Evolutionary conservation across 2,888 invertebrate species (phyloP).

Genomic region (Parnassius mnemosyne): DNA sequence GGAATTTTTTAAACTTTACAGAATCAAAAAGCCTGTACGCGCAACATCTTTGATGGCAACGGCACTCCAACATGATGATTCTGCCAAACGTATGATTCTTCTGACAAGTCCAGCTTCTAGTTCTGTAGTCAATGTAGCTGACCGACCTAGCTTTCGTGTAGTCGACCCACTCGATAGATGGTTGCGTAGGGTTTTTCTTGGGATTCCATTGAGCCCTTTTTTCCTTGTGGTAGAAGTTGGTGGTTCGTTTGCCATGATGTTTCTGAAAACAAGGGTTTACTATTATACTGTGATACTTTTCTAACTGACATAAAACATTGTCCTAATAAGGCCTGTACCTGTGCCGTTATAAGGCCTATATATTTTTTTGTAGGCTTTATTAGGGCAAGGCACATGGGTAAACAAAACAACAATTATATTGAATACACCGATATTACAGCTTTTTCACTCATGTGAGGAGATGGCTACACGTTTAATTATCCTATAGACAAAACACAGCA

Average conservation of each 20-base stretch:
- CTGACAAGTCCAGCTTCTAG: constrained; percentile 31
- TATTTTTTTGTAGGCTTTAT: too few species aligned
- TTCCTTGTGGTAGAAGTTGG: neutral
- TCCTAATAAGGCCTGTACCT: too few species aligned
- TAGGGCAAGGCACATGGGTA: too few species aligned
- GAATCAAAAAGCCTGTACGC: constrained; percentile 8
- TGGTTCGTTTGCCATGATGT: neutral
- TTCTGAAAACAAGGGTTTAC: neutral
- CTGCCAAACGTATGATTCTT: constrained; percentile 6
- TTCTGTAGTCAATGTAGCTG: constrained; percentile 29
- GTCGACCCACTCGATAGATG: constrained; percentile 27
- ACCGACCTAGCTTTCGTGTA: constrained; percentile 28
- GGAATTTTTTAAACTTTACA: too few species aligned
- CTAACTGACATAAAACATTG: too few species aligned
- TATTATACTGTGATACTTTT: too few species aligned
- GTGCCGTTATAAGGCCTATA: too few species aligned
- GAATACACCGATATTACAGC: too few species aligned
- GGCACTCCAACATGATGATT: constrained; percentile 25
- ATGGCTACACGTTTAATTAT: too few species aligned
- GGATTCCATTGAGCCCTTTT: constrained; percentile 14
- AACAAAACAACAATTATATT: too few species aligned
- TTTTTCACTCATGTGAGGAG: too few species aligned
- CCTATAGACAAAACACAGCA: too few species aligned
- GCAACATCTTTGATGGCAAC: constrained; percentile 15
- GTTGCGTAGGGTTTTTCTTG: constrained; percentile 30